Base-by-base conservation (phyloP, 2,113 vertebrate species). In the Abramis brama region DNA sequence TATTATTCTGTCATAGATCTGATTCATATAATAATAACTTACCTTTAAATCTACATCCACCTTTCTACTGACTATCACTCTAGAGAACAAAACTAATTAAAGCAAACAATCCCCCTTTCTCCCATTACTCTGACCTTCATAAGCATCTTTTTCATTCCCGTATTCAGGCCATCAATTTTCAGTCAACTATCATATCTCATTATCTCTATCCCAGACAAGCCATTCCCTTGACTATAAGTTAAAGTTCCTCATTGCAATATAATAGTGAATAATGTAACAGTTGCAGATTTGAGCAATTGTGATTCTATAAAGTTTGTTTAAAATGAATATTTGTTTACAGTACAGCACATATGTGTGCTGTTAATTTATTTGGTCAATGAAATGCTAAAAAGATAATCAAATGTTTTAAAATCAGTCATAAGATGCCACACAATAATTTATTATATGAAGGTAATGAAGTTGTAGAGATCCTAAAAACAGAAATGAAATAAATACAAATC, bases 61-160 rank as follows among this genome's bases (percentile, higher is more conserved):
- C 30, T 50, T 52, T 52, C 45, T 27, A 55, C 17, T n/a, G 25
- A 68, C 25, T 33, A 79, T 55, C 25, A 70, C 84, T 45, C 75
- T 52, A 52, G 75, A 70, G 60, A 79, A 85, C 23, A 79, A 68
- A 68, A 70, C 75, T 57, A 85, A 85, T 85, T 85, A 79, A 78
- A 62, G 43, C 60, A 68, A 85, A 68, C 60, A 64, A 36, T 64
- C 45, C 60, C 21, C 52, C 74, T 25, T 27, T 68, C 60, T 85
- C 83, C 9, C 12, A 77, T 84, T 25, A 25, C 27, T 64, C 23
- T 68, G 27, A 1, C 45, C 45, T 15, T 79, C 30, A 57, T 82
- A 68, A 79, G 62, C 13, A 25, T 59, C 68, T 64, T 57, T 73
- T 36, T 57, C 17, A 83, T 15, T 84, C 57, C 45, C 57, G 70